Evolutionary conservation across 2,888 invertebrate species (phyloP), one percentile per base, ranked within the genome.

Genomic region (Heliconius aoede): DNA sequence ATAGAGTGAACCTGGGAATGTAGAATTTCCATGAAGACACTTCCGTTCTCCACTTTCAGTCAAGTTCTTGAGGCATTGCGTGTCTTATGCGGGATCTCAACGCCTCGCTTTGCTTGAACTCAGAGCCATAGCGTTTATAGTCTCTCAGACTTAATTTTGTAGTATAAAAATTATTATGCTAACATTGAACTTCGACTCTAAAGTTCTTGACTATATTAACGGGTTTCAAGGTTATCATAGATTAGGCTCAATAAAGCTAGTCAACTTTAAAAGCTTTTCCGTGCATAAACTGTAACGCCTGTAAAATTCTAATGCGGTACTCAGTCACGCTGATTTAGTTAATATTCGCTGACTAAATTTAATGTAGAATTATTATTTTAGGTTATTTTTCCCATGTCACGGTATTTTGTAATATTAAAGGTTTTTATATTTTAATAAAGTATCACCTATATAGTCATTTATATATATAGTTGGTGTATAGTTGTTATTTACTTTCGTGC

Each of bases 311-410:
- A 64, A 64, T 58, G 18, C 32, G 32, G 75, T 62, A 62, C 61
- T 71, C 62, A 75, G 69, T 75, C 69, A 75, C 75, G 62, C 55
- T 28, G 36, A 75, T 75, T 71, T 62, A 26, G 51, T 75, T 61
- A 60, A 75, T 69, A 51, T 71, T 36, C 61, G 60, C 24, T 61
- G 75, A 55, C 18, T 62, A 71, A 75, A 51, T 46, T 51, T 51
- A 24, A 26, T 60, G n/a, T 60, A 15, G 15, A 26, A 15, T 62
- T 40, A 61, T 36, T 61, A 58, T 51, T 69, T 24, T n/a, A 9
- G n/a, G n/a, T 30, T 60, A 58, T 26, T 65, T 51, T 74, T 68
- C 40, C 36, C 32, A 74, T 58, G n/a, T 68, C 55, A 58, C 28
- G 40, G 72, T 73, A 18, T 24, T n/a, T 62, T 30, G 64, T 30